A percentile compares a stretch with the other conserved stretches of the same genome.
phyloP scores from a whole-genome alignment of 2,888 invertebrate species.

The Acronicta aceris region DNA sequence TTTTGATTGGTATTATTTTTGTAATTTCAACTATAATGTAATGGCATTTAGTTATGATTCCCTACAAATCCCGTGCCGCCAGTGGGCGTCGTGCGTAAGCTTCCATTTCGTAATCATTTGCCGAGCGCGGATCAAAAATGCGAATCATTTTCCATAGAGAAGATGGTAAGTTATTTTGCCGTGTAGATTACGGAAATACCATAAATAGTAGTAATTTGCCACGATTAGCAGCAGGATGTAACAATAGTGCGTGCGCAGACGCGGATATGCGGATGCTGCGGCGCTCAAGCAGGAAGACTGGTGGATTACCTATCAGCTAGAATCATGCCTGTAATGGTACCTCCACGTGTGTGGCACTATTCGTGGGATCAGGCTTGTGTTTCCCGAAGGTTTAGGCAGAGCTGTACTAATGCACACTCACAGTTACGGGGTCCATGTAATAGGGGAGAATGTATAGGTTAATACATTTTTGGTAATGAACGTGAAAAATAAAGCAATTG shows the following conservation, averaged over 20 bases:
- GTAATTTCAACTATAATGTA: no score
- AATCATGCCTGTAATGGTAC: conserved; percentile 16
- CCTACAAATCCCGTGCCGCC: no score
- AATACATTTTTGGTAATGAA: no score
- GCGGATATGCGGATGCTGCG: conserved; percentile 39
- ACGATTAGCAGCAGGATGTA: conserved; percentile 40
- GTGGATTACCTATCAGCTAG: conserved; percentile 19
- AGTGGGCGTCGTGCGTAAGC: no score
- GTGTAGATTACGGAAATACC: conserved; percentile 30
- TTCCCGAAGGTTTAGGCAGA: no score
- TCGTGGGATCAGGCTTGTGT: no score
- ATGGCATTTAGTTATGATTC: no score
- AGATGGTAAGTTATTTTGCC: conserved; percentile 21
- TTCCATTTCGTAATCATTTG: neutral
- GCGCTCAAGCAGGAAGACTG: conserved; percentile 38
- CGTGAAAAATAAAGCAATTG: no score
- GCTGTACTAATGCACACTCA: no score
- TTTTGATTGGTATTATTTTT: no score
- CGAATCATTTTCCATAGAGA: conserved; percentile 10
- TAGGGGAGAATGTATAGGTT: no score
- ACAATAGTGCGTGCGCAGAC: conserved; percentile 33
- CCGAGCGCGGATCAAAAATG: conserved; percentile 9
- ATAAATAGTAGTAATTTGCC: conserved; percentile 40
- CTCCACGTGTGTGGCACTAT: neutral
- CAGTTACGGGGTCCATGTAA: no score